These are phyloP conservation scores for Nemotelus nigrinus DNA, from an alignment of 2,888 invertebrate genomes.

Conservation along the genomic window DNA sequence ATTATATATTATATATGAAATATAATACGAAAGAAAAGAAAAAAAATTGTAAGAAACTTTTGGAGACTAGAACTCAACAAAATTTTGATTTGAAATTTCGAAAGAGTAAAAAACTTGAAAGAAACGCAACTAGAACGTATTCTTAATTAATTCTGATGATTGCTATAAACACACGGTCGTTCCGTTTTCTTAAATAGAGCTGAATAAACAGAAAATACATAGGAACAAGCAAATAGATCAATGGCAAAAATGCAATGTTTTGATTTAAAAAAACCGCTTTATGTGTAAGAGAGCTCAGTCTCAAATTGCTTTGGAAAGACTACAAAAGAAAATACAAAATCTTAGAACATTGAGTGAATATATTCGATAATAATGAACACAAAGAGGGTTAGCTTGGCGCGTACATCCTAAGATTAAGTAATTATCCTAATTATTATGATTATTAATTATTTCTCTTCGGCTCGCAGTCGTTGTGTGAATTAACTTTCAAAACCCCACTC, in stretches of 20 bases:
- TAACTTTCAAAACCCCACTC: conserved; percentile 21
- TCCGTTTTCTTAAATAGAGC: neutral
- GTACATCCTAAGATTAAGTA: conserved; percentile 29
- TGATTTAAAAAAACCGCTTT: conserved; percentile 24
- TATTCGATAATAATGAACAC: neutral
- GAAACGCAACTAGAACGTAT: neutral
- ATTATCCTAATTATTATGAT: conserved; percentile 29
- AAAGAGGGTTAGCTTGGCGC: conserved; percentile 7
- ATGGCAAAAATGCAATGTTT: too few species aligned
- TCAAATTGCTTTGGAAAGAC: conserved; percentile 18
- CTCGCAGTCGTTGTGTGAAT: conserved; percentile 34
- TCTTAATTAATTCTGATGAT: neutral
- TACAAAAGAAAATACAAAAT: neutral
- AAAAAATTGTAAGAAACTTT: conserved; percentile 34
- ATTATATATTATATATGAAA: conserved; percentile 40
- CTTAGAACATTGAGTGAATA: conserved; percentile 3
- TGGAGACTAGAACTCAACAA: conserved; percentile 15
- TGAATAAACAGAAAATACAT: too few species aligned
- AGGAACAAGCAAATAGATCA: too few species aligned
- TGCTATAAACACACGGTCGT: neutral
- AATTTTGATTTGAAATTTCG: conserved; percentile 5
- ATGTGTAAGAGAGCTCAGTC: conserved; percentile 13
- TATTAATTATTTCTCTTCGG: conserved; percentile 33
- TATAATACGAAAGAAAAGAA: conserved; percentile 33
- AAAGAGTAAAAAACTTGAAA: neutral